A percentile compares a stretch with the other conserved stretches of the same genome.
These are phyloP conservation scores for Coelinius sp. DNA, from an alignment of 2,888 invertebrate genomes.

Conservation along the genomic window DNA sequence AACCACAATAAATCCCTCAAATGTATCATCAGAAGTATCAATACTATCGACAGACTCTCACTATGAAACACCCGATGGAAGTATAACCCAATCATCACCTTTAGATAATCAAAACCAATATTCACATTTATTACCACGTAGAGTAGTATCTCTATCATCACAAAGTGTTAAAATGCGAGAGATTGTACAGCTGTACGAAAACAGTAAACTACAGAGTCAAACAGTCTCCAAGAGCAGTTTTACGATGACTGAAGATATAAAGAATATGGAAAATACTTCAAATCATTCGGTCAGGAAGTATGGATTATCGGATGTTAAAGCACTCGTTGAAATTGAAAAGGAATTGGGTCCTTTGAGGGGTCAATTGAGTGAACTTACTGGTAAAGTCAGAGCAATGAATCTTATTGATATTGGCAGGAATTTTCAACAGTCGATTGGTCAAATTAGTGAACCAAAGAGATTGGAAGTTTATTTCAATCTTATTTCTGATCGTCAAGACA, in stretches of 20 bases:
- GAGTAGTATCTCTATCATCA: slow-evolving; percentile 3
- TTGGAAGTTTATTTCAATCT: neutral
- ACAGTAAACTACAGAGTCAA: neutral
- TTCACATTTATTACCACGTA: neutral
- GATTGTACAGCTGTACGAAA: slow-evolving; percentile 1
- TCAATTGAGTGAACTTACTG: slow-evolving; percentile 52
- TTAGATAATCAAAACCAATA: neutral
- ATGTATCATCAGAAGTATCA: slow-evolving; percentile 30
- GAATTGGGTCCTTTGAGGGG: slow-evolving; percentile 54
- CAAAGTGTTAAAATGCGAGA: slow-evolving; percentile 9
- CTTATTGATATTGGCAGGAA: slow-evolving; percentile 33
- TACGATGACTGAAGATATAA: neutral
- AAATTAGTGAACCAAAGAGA: too few relatives aligned
- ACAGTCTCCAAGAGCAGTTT: neutral
- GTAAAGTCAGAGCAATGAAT: slow-evolving; percentile 50
- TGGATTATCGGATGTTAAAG: neutral
- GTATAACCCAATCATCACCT: slow-evolving; percentile 30
- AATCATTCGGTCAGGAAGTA: neutral
- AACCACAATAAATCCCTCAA: too few relatives aligned
- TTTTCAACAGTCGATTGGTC: too few relatives aligned
- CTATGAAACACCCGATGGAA: slow-evolving; percentile 59
- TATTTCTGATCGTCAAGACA: neutral
- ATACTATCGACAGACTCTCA: slow-evolving; percentile 42
- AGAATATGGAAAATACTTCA: neutral
- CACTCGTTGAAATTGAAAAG: slow-evolving; percentile 51